Evolutionary conservation across 1,140 invertebrate genomes (phyloP).

Genomic region (Tetramorium alpestre): DNA sequence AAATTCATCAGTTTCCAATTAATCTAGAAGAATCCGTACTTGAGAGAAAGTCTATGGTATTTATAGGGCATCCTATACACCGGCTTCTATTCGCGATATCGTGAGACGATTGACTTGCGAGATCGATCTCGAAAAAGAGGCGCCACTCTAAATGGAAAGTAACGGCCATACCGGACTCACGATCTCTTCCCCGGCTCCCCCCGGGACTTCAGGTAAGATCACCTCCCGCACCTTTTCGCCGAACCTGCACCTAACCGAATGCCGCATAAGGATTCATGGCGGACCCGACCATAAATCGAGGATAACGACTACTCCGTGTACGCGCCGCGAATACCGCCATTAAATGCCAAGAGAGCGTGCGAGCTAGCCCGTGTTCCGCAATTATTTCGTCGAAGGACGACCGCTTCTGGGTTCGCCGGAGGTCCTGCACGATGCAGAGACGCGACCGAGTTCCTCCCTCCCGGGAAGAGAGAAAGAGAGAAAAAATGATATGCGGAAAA

Average conservation of each 20-base stretch:
- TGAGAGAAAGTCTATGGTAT: neutral
- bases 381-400: conserved; percentile 74
- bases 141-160: conserved; percentile 69
- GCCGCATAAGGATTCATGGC: conserved; percentile 78
- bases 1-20: neutral
- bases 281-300: conserved; percentile 77
- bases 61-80: neutral
- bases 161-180: conserved; percentile 57
- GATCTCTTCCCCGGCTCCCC: conserved; percentile 35
- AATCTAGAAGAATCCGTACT: neutral
- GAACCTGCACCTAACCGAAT: conserved; percentile 59
- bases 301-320: conserved; percentile 78
- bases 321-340: conserved; percentile 75
- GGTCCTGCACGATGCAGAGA: conserved; percentile 38
- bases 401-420: conserved; percentile 66
- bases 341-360: conserved; percentile 75
- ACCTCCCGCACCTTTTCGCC: conserved; percentile 36
- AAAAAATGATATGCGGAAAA: neutral
- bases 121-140: conserved; percentile 60
- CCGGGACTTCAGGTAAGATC: neutral
- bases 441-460: conserved; percentile 60
- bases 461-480: neutral
- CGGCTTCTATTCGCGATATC: neutral
- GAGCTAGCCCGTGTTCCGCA: conserved; percentile 73
- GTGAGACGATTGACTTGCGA: conserved; percentile 6